phyloP scores from a whole-genome alignment of 1,140 invertebrate genomes.

The Ectropis grisescens region DNA sequence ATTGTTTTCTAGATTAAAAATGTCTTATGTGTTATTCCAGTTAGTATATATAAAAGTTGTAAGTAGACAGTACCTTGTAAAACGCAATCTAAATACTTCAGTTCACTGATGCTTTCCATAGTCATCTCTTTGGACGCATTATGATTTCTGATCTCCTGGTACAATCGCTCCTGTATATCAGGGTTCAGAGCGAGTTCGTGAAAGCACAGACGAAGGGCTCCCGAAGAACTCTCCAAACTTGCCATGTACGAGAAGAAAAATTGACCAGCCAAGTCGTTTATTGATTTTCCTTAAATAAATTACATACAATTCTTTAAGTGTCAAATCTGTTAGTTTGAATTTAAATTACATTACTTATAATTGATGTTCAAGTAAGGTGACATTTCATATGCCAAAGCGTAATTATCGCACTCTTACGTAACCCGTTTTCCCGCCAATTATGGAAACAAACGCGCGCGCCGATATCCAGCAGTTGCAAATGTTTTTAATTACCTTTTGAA shows the following conservation, averaged over 20 bases:
- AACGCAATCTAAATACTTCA: slow-evolving; percentile 64
- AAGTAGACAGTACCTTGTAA: slow-evolving; percentile 37
- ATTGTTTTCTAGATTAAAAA: no score
- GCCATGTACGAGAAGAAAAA: slow-evolving; percentile 67
- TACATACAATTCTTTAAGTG: no score
- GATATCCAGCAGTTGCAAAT: no score
- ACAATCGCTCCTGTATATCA: slow-evolving; percentile 70
- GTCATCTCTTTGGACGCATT: slow-evolving; percentile 38
- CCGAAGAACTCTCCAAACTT: slow-evolving; percentile 65
- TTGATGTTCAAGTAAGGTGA: no score
- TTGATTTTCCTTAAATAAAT: slow-evolving; percentile 34
- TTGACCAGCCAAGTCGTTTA: slow-evolving; percentile 55
- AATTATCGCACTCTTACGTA: no score
- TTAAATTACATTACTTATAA: no score
- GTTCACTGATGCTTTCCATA: slow-evolving; percentile 45
- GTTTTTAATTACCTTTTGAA: no score
- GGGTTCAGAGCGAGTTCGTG: slow-evolving; percentile 71
- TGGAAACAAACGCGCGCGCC: no score
- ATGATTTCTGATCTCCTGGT: slow-evolving; percentile 67
- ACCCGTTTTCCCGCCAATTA: no score
- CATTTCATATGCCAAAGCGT: no score
- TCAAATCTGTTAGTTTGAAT: no score
- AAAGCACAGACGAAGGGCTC: slow-evolving; percentile 33
- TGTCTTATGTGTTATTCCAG: no score
- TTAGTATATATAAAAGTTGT: background rate